Base-by-base conservation (phyloP, 2,797 vertebrate genomes). In the Podarcis lilfordi region DNA sequence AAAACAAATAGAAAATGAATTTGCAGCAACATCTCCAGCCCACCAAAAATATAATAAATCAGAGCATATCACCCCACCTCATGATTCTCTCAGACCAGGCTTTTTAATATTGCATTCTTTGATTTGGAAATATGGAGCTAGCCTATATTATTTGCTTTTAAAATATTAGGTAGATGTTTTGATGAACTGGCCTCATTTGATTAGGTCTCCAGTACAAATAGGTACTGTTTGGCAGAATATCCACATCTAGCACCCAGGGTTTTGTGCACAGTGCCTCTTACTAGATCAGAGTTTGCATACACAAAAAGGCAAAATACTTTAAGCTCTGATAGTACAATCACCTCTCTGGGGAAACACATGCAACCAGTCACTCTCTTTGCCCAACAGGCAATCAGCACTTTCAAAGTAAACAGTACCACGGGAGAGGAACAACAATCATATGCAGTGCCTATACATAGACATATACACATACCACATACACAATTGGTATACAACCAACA, bases 1-100 rank as follows among this genome's bases (percentile, higher is more conserved):
- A 97, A 97, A 97, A 97, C 93, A 96, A 10, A 93, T 80, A 89
- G 89, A 94, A 97, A 97, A 96, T 94, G 87, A 96, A 95, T 94
- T 94, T 95, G 91, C 92, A 96, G 94, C 89, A 91, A 90, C 86
- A 90, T 64, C 86, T 90, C 88, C 92, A 91, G 91, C 95, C 96
- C 94, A 95, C 93, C 93, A 93, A 86, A 91, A 93, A 95, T 92
- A 94, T 96, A 96, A 96, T 95, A 96, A 29, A 92, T 91, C 89
- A 96, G 89, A 91, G 92, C 50, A 91, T 95, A 95, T 88, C 93
- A 9, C 15, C 15, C 74, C 94, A 55, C 50, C 50, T 55, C 92
- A 89, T 93, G 50, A 55, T 93, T 90, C 91, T 94, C 92, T 91
- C 86, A 88, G 92, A 85, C 50, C 19, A 32, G 83, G 89, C 82